phyloP scores from a whole-genome alignment of 2,888 invertebrate genomes.

The Trichogramma dendrolimi region DNA sequence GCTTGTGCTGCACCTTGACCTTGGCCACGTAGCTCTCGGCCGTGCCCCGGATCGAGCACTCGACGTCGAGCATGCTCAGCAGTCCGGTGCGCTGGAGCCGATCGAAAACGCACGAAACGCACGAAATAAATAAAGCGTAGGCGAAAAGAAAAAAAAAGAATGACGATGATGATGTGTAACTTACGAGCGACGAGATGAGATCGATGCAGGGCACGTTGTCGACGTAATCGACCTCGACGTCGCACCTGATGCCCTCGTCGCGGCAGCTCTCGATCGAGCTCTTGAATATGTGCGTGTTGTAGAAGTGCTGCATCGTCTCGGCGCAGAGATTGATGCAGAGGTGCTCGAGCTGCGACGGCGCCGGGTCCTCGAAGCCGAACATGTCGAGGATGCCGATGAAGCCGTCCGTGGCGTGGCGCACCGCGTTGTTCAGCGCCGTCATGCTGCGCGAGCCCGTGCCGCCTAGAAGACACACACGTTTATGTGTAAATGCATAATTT shows the following conservation, averaged over 20 bases:
- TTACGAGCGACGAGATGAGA: slow-evolving; percentile 81
- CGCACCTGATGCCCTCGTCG: slow-evolving; percentile 86
- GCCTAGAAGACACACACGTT: slow-evolving; percentile 38
- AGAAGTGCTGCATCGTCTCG: slow-evolving; percentile 96
- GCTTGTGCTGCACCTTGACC: slow-evolving; percentile 75
- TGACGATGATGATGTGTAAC: slow-evolving; percentile 28
- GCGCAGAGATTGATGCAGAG: slow-evolving; percentile 92
- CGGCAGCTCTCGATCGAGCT: slow-evolving; percentile 88
- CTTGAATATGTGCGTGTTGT: slow-evolving; percentile 95
- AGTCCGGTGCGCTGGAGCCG: slow-evolving; percentile 71
- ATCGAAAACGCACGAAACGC: slow-evolving; percentile 16
- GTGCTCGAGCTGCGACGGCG: slow-evolving; percentile 86
- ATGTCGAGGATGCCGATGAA: slow-evolving; percentile 94
- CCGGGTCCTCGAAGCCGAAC: slow-evolving; percentile 94
- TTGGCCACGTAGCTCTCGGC: slow-evolving; percentile 78
- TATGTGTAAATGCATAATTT: neutral
- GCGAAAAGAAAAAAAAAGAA: neutral
- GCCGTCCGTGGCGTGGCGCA: slow-evolving; percentile 88
- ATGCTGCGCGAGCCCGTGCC: slow-evolving; percentile 79
- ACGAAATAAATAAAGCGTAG: neutral
- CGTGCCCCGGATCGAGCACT: slow-evolving; percentile 78
- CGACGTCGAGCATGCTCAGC: slow-evolving; percentile 86
- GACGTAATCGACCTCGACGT: slow-evolving; percentile 87
- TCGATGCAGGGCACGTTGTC: slow-evolving; percentile 96
- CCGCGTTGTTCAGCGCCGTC: slow-evolving; percentile 88